Conservation (phyloP, 2,888 invertebrate species). For the Drosophila anceps region DNA sequence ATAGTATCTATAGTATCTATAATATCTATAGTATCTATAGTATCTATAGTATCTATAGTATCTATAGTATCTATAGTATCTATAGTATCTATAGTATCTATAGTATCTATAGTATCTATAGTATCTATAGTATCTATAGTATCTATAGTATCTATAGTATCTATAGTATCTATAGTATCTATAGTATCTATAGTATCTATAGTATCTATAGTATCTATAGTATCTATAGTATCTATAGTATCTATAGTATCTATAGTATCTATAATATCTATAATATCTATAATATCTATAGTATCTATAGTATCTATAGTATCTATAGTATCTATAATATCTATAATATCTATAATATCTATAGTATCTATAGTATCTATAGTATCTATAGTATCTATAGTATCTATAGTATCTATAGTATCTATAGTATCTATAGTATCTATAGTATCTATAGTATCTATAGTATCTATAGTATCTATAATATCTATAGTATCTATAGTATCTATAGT, state of each 20-base stretch:
- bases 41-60: slow-evolving; percentile 1
- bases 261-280: not conserved
- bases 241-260: not conserved
- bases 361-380: not conserved
- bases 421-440: not conserved
- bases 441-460: not conserved
- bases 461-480: not conserved
- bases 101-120: slow-evolving; percentile 1
- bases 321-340: not conserved
- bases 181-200: not conserved
- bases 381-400: not conserved
- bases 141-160: not conserved
- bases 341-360: not conserved
- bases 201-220: not conserved
- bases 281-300: not conserved
- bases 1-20: not conserved
- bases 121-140: not conserved
- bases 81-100: not conserved
- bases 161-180: not conserved
- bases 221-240: not conserved
- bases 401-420: slow-evolving; percentile 1
- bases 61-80: slow-evolving; percentile 1
- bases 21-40: not conserved
- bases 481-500: not conserved
- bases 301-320: not conserved